These are phyloP conservation scores for Diacarnus erythraeanus DNA, from an alignment of 37 sponge, comb jelly and placozoan species.

Conservation along the genomic window DNA sequence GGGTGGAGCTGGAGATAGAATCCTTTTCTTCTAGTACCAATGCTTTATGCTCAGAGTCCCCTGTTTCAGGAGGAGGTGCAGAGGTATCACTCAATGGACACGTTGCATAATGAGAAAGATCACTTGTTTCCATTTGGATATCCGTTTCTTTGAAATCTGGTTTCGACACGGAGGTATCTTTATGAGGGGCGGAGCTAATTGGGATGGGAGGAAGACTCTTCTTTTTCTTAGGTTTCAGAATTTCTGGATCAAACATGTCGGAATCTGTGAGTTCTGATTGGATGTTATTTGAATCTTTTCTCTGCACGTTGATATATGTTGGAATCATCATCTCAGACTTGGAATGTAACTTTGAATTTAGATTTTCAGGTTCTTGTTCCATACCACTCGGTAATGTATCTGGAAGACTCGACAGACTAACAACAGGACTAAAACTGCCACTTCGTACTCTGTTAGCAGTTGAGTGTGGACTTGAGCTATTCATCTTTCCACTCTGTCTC, in stretches of 20 bases:
- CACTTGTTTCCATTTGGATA: background rate
- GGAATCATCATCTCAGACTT: background rate
- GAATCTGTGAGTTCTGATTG: background rate
- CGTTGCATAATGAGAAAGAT: background rate
- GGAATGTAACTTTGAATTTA: background rate
- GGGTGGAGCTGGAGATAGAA: background rate
- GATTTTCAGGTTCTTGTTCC: background rate
- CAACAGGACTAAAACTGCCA: background rate
- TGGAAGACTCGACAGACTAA: background rate
- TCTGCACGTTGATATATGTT: constrained; percentile 18
- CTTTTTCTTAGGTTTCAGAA: constrained; percentile 23
- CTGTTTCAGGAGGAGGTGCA: background rate
- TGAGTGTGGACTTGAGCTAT: background rate
- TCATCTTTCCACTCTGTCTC: background rate
- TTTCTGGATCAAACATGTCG: background rate
- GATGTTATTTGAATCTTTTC: background rate
- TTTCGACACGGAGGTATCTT: background rate
- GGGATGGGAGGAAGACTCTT: background rate
- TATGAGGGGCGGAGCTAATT: background rate
- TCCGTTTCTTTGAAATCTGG: background rate
- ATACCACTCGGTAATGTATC: background rate
- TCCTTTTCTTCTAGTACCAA: background rate
- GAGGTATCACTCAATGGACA: background rate
- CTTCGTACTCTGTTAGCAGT: background rate
- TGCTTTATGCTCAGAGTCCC: background rate